phyloP scores from a whole-genome alignment of 2,797 vertebrate genomes.

The Adelosebastes latens region DNA sequence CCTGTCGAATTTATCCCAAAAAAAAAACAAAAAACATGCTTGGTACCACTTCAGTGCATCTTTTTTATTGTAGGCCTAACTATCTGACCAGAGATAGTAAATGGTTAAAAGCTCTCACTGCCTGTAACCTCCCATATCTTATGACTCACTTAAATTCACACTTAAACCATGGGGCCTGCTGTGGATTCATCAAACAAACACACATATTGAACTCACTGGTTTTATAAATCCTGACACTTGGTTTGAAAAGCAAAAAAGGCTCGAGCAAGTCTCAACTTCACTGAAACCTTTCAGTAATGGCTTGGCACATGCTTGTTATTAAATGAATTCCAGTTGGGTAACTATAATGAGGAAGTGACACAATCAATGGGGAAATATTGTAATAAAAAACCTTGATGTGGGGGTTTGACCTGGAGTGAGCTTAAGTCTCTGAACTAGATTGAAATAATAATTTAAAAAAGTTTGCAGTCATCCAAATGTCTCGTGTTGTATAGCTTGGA shows the following conservation, averaged over 20 bases:
- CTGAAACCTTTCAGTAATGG: not conserved
- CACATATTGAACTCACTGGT: not conserved
- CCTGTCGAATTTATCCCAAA: not conserved
- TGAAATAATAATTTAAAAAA: not conserved
- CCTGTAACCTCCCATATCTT: not conserved
- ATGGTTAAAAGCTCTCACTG: not conserved
- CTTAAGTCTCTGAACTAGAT: not conserved
- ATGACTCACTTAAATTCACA: not conserved
- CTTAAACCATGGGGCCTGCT: not conserved
- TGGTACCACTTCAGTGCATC: not conserved
- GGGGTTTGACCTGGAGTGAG: not conserved
- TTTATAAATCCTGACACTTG: not conserved
- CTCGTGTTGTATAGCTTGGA: not conserved
- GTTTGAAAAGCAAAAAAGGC: not conserved
- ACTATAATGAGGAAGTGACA: constrained; percentile 7
- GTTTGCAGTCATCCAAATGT: not conserved
- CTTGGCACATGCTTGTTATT: constrained; percentile 9
- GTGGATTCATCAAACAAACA: not conserved
- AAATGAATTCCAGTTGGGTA: constrained; percentile 17
- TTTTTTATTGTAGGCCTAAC: not conserved
- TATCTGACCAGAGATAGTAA: not conserved
- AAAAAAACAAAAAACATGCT: not conserved
- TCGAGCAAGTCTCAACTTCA: not conserved
- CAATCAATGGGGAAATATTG: not conserved
- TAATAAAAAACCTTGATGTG: not conserved